Conservation (phyloP, 1,140 invertebrate genomes). For the Oncopodura yosiiana region DNA sequence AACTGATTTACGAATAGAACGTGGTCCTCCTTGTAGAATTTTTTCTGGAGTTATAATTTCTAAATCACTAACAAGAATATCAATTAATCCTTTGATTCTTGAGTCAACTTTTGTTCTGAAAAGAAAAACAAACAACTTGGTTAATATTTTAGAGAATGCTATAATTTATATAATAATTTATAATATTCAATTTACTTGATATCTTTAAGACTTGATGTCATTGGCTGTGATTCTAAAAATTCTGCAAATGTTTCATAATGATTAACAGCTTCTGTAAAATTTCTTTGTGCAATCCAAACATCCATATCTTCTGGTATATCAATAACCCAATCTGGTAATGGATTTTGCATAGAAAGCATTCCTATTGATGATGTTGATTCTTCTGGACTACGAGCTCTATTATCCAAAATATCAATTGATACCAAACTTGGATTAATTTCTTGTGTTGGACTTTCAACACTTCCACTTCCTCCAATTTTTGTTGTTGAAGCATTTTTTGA, state of each 20-base stretch:
- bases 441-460: slow-evolving; percentile 28
- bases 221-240: slow-evolving; percentile 39
- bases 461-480: neutral
- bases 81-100: slow-evolving; percentile 64
- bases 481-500: slow-evolving; percentile 2
- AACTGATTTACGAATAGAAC: slow-evolving; percentile 74
- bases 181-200: slow-evolving; percentile 32
- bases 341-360: slow-evolving; percentile 28
- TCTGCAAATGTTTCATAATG: slow-evolving; percentile 65
- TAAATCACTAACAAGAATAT: slow-evolving; percentile 77
- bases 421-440: slow-evolving; percentile 18
- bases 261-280: slow-evolving; percentile 88
- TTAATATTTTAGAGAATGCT: neutral
- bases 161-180: neutral
- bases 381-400: slow-evolving; percentile 30
- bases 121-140: slow-evolving; percentile 36
- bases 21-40: slow-evolving; percentile 82
- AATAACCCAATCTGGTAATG: slow-evolving; percentile 71
- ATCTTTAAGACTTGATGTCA: slow-evolving; percentile 34
- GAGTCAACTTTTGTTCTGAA: slow-evolving; percentile 54
- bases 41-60: slow-evolving; percentile 70
- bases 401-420: slow-evolving; percentile 23
- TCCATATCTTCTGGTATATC: slow-evolving; percentile 92
- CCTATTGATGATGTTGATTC: slow-evolving; percentile 18
- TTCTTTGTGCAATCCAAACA: slow-evolving; percentile 90